A percentile compares a stretch with the other conserved stretches of the same genome.
These are phyloP conservation scores for Phylloscopus trochilus DNA, from an alignment of 2,113 vertebrate genomes.

Conservation along the genomic window DNA sequence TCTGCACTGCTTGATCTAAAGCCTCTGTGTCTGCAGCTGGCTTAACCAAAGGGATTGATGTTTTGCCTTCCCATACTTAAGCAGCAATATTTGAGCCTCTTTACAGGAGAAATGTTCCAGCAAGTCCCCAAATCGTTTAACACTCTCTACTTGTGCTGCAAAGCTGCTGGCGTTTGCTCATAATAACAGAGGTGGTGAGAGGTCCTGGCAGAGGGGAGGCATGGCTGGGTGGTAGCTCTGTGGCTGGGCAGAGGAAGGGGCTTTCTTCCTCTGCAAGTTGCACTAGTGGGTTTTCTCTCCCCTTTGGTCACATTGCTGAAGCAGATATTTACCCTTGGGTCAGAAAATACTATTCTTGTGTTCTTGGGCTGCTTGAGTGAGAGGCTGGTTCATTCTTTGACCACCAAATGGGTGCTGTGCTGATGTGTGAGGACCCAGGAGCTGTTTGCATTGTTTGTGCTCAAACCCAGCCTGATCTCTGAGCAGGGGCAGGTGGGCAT, in stretches of 20 bases:
- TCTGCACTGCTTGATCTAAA: background rate
- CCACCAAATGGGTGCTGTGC: rapidly evolving
- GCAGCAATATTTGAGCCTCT: background rate
- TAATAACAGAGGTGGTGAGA: background rate
- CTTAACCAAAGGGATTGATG: background rate
- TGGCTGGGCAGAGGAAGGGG: background rate
- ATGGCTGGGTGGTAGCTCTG: background rate
- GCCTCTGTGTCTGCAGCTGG: background rate
- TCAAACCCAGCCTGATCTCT: background rate
- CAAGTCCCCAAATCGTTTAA: background rate
- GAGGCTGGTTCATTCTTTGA: background rate
- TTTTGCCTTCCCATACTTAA: background rate
- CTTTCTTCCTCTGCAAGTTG: background rate
- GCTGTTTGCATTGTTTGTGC: background rate
- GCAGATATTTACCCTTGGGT: background rate
- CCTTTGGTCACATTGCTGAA: background rate
- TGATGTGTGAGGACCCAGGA: background rate
- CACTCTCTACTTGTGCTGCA: background rate
- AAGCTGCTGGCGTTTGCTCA: background rate
- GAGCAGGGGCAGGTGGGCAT: background rate
- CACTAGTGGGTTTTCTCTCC: background rate
- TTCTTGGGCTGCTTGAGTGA: background rate
- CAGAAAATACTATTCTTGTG: background rate
- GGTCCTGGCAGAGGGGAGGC: background rate
- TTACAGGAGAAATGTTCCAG: background rate